phyloP scores from a whole-genome alignment of 2,113 vertebrate genomes.

The Clupea harengus region DNA sequence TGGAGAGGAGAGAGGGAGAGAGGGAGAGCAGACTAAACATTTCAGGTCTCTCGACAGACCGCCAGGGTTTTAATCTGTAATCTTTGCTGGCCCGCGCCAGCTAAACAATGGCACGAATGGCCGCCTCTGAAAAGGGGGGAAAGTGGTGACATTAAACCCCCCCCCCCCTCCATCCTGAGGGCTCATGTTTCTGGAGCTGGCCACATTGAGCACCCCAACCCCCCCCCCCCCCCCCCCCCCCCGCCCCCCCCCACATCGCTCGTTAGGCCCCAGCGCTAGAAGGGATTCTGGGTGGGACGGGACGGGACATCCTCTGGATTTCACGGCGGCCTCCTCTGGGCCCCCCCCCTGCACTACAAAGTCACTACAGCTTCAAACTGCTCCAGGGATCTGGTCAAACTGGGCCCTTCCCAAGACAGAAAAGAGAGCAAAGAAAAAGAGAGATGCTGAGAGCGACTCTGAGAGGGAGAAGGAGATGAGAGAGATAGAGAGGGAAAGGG shows the following conservation, averaged over 20 bases:
- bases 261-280: background rate
- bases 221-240: too few relatives aligned
- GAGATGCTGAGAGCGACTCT: background rate
- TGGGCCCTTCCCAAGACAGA: too few relatives aligned
- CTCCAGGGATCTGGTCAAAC: background rate
- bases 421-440: background rate
- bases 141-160: background rate
- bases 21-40: background rate
- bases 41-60: background rate
- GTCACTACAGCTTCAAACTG: background rate
- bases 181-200: background rate
- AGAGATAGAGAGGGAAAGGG: too few relatives aligned
- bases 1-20: background rate
- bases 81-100: background rate
- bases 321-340: background rate
- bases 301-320: background rate
- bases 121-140: background rate
- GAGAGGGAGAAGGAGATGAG: background rate
- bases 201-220: background rate
- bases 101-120: constrained; percentile 11
- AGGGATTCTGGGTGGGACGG: background rate
- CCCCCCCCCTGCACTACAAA: background rate
- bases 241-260: background rate
- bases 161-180: background rate
- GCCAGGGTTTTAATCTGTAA: constrained; percentile 9